Percentiles rank a stretch among this genome's conserved stretches.
These are phyloP conservation scores for Drosophila leontia DNA, from an alignment of 1,140 invertebrate species.

Conservation along the genomic window DNA sequence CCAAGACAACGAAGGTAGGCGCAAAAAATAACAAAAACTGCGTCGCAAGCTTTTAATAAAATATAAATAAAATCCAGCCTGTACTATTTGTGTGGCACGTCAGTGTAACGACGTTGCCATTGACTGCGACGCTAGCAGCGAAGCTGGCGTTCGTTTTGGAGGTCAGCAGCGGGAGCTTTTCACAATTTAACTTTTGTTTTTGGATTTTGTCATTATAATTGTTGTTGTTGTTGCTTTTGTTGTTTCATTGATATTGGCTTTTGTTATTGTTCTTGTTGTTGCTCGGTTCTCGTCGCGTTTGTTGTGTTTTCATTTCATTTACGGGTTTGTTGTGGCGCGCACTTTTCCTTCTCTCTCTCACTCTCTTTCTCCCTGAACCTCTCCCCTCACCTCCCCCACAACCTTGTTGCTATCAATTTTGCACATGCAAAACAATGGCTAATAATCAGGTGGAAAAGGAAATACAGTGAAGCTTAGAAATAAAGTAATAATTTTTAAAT, in stretches of 20 bases:
- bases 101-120: slow-evolving; percentile 30
- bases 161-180: slow-evolving; percentile 46
- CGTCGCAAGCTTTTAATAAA: slow-evolving; percentile 63
- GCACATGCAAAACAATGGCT: slow-evolving; percentile 45
- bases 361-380: not conserved
- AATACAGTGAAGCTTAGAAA: slow-evolving; percentile 3
- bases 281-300: slow-evolving; percentile 39
- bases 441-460: slow-evolving; percentile 25
- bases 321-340: slow-evolving; percentile 47
- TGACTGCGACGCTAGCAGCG: not conserved
- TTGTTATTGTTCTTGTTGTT: slow-evolving; percentile 45
- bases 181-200: slow-evolving; percentile 28
- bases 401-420: slow-evolving; percentile 39
- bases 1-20: slow-evolving; percentile 72
- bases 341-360: slow-evolving; percentile 4
- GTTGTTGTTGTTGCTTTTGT: slow-evolving; percentile 23
- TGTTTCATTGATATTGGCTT: slow-evolving; percentile 24
- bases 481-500: not conserved
- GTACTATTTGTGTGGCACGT: slow-evolving; percentile 47
- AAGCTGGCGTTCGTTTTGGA: slow-evolving; percentile 24
- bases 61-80: slow-evolving; percentile 29
- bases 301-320: slow-evolving; percentile 57
- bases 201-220: slow-evolving; percentile 22
- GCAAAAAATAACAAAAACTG: slow-evolving; percentile 64
- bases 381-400: not conserved